Evolutionary conservation across 2,888 invertebrate genomes (phyloP), one percentile per base, ranked within the genome.

Genomic region (Galerucella nymphaeae): DNA sequence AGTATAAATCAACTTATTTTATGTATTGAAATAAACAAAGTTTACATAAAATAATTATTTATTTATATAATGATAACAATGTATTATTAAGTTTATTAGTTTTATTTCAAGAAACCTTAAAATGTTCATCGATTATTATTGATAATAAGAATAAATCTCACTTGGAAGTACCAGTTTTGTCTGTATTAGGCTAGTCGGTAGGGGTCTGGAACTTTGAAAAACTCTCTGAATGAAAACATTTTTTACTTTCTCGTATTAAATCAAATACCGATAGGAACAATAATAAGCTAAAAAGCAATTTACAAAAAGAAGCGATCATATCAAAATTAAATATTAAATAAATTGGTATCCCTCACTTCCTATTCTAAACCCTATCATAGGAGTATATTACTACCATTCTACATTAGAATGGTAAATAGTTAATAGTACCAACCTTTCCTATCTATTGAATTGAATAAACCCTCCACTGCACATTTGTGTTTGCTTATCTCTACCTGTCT

Each of bases 401-500:
- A 53, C 16, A 16, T 53, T 53, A 53, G 50, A 53, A 53, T 53
- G 5, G n/a, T 16, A 53, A 16, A 16, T 23, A 5, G 58, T 38
- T 41, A 16, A 30, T 30, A 23, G n/a, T 14, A 9, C 4, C 23
- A 42, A 65, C 16, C 13, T 65, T 48, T 16, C 10, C 18, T 58
- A 48, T 23, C 16, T 68, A n/a, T n/a, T n/a, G n/a, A n/a, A 68
- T 61, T 41, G 59, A 68, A 68, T 68, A 59, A 68, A 61, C 61
- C 68, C 30, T 61, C 68, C 38, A 68, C 68, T 48, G 68, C 59
- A 67, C 45, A 42, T 18, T 23, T 48, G 30, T 58, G 14, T 67
- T 59, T 68, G 50, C 53, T 62, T 69, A 61, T 69, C 68, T 62
- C 53, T 69, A 62, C 68, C 62, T 69, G 62, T 62, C 68, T 61